Conservation (phyloP, 2,888 invertebrate genomes). For the Chelonus formosanus region DNA sequence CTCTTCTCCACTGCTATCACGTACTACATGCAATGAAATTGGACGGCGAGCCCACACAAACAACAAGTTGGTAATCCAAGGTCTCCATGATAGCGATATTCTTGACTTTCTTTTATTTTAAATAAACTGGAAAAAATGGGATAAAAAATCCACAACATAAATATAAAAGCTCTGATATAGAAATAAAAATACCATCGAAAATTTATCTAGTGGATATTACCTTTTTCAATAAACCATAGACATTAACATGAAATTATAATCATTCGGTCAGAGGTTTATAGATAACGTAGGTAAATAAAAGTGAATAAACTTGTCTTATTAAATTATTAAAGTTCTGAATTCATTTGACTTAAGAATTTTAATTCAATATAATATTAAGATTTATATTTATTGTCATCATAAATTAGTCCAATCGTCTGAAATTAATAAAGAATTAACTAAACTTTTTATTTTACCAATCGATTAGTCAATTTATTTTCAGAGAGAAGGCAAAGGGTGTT, state of each 20-base stretch:
- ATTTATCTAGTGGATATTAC: conserved; percentile 4
- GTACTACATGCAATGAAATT: conserved; percentile 33
- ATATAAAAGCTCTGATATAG: not conserved
- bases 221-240: not conserved
- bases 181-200: not conserved
- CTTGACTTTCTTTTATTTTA: conserved; percentile 21
- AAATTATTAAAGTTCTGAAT: too few species aligned
- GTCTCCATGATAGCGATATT: conserved; percentile 26
- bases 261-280: too few species aligned
- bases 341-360: too few species aligned
- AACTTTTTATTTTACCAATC: not conserved
- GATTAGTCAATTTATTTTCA: not conserved
- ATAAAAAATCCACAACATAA: conserved; percentile 2
- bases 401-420: too few species aligned
- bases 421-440: too few species aligned
- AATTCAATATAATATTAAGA: too few species aligned
- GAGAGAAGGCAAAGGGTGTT: conserved; percentile 15
- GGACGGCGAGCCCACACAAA: conserved; percentile 41
- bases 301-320: too few species aligned
- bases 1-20: conserved; percentile 13
- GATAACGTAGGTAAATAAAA: too few species aligned
- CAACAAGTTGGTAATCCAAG: conserved; percentile 47
- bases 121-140: conserved; percentile 21
- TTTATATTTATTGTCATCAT: too few species aligned
- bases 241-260: not conserved